Conservation (phyloP, 2,797 vertebrate species). For the Enteromius trimaculatus region DNA sequence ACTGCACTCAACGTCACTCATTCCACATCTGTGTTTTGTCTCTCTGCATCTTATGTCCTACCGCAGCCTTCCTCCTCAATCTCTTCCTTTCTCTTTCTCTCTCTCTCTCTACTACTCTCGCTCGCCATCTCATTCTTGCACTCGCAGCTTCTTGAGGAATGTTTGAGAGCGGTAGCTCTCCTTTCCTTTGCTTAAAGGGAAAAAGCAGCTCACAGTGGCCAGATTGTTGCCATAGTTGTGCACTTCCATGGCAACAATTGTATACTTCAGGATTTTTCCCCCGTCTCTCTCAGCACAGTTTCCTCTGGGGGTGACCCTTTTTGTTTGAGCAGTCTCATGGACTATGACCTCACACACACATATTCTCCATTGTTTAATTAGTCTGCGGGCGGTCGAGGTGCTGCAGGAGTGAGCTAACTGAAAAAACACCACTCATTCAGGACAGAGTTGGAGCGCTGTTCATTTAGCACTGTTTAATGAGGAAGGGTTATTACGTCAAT, state of each 20-base stretch:
- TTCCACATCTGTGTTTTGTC: constrained; percentile 34
- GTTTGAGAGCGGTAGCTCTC: constrained; percentile 44
- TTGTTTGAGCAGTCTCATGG: constrained; percentile 57
- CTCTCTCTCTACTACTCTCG: not conserved
- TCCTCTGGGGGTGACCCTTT: constrained; percentile 60
- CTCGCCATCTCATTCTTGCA: not conserved
- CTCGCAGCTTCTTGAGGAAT: constrained; percentile 39
- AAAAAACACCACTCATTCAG: constrained; percentile 42
- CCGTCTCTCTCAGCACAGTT: constrained; percentile 55
- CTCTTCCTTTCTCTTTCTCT: constrained; percentile 1
- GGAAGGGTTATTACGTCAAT: constrained; percentile 2
- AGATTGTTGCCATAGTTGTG: constrained; percentile 64
- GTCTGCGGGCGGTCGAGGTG: constrained; percentile 30
- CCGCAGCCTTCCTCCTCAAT: constrained; percentile 11
- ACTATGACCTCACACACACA: constrained; percentile 63
- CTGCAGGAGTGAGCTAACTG: not conserved
- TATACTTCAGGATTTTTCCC: constrained; percentile 56
- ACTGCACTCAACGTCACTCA: constrained; percentile 47
- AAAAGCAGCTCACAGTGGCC: constrained; percentile 55
- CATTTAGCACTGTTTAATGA: constrained; percentile 26
- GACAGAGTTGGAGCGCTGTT: constrained; percentile 19
- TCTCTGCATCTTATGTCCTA: constrained; percentile 11
- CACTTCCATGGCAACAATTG: constrained; percentile 62
- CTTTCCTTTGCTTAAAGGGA: constrained; percentile 56
- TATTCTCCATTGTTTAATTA: constrained; percentile 61